These are phyloP conservation scores for Cynaeus angustus DNA, from an alignment of 2,888 invertebrate species.

Conservation along the genomic window DNA sequence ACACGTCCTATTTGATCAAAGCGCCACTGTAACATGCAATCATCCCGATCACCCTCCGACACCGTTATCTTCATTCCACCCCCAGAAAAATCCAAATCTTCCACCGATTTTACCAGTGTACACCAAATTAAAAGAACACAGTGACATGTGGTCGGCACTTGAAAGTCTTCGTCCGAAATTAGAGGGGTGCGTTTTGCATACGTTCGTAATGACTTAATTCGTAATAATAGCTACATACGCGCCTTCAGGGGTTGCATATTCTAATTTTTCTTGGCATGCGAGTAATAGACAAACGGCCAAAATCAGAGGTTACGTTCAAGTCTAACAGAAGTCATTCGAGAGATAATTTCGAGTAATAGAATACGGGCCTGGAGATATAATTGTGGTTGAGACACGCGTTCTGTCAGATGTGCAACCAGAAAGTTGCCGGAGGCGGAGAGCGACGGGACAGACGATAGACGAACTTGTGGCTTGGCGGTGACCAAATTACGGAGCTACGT, in stretches of 20 bases:
- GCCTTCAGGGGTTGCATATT: slow-evolving; percentile 1
- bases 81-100: slow-evolving; percentile 49
- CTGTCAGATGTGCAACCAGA: slow-evolving; percentile 46
- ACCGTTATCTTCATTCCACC: slow-evolving; percentile 30
- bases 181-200: slow-evolving; percentile 30
- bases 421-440: slow-evolving; percentile 27
- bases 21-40: slow-evolving; percentile 70
- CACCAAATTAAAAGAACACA: slow-evolving; percentile 66
- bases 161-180: slow-evolving; percentile 38
- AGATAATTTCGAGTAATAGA: slow-evolving; percentile 45
- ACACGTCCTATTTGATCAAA: slow-evolving; percentile 69
- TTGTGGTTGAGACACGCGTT: slow-evolving; percentile 49
- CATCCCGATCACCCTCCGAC: slow-evolving; percentile 65
- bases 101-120: slow-evolving; percentile 6
- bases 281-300: slow-evolving; percentile 31
- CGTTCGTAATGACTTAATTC: slow-evolving; percentile 45
- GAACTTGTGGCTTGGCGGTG: slow-evolving; percentile 17
- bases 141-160: slow-evolving; percentile 64
- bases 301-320: slow-evolving; percentile 42
- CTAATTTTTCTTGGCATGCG: slow-evolving; percentile 28
- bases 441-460: slow-evolving; percentile 42
- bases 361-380: slow-evolving; percentile 28
- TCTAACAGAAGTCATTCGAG: slow-evolving; percentile 36
- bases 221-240: slow-evolving; percentile 15
- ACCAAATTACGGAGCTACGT: slow-evolving; percentile 19